phyloP scores from a whole-genome alignment of 2,113 vertebrate species.

The Rhinogobius similis region DNA sequence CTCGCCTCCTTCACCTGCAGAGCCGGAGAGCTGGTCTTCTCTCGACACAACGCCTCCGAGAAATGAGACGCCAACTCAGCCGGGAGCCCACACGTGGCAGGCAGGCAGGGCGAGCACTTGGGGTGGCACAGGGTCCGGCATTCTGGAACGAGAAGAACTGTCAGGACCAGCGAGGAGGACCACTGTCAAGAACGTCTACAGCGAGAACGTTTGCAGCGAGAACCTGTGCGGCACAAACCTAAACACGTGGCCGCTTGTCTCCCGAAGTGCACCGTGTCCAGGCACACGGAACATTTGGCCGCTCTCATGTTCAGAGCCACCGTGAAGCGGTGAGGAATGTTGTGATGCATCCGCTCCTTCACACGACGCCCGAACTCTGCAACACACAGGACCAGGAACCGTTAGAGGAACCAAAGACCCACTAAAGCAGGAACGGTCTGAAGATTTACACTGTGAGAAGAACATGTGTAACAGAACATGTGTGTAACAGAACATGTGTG shows the following conservation, averaged over 20 bases:
- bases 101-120: slow-evolving; percentile 96
- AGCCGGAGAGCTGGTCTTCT: slow-evolving; percentile 93
- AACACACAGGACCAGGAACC: slow-evolving; percentile 13
- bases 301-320: slow-evolving; percentile 98
- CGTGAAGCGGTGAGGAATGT: slow-evolving; percentile 96
- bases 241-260: slow-evolving; percentile 97
- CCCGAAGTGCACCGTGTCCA: slow-evolving; percentile 98
- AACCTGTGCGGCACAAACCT: slow-evolving; percentile 80
- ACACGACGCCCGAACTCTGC: slow-evolving; percentile 93
- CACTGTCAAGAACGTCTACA: too few species aligned
- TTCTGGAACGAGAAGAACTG: slow-evolving; percentile 77
- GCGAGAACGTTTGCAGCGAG: too few species aligned
- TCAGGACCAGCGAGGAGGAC: too few species aligned
- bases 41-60: slow-evolving; percentile 92
- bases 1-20: slow-evolving; percentile 91
- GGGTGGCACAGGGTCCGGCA: slow-evolving; percentile 96
- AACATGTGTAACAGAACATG: too few species aligned
- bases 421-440: too few species aligned
- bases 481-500: too few species aligned
- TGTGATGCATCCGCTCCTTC: slow-evolving; percentile 98
- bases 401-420: too few species aligned
- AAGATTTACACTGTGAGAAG: too few species aligned
- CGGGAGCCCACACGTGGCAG: slow-evolving; percentile 95
- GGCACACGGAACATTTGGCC: slow-evolving; percentile 93
- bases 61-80: slow-evolving; percentile 93